Evolutionary conservation across 1,140 invertebrate genomes (phyloP), one percentile per base, ranked within the genome.

Genomic region (Drosophila nigrodunni): DNA sequence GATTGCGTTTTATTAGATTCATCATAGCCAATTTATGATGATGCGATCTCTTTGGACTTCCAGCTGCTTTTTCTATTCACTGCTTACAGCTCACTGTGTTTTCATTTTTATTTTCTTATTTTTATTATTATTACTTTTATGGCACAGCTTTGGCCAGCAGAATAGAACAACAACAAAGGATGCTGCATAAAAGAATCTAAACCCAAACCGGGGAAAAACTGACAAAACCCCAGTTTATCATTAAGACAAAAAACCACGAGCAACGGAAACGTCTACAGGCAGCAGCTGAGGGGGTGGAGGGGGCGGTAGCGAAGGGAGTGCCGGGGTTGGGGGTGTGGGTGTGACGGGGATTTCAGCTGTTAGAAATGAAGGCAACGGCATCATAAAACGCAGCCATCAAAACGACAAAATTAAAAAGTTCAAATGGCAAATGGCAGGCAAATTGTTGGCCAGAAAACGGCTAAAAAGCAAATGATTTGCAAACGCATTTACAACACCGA

Each of bases 311-410:
- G 41, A 8, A 1, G 39, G 66, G 34, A 30, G 25, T 6, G 13
- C 7, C 35, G 5, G 43, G 4, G 9, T 9, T 21, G 60, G 49
- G 61, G 61, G 4, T 30, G 25, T 21, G 18, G 18, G 1, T 21
- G 18, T 21, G 6, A 5, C 25, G 25, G 25, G 25, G 25, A 30
- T 2, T 30, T 30, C 62, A 85, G 62, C 62, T 59, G 75, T 66
- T 66, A 75, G 74, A 87, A 68, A 78, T 71, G 58, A 71, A 78
- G 82, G 81, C 83, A 87, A 86, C 71, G 82, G 83, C 82, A 77
- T 86, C 83, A 83, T 87, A 87, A 87, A 87, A 88, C 80, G 85
- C 83, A 87, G 83, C 74, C 85, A 88, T 87, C 83, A 87, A 87
- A 88, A 79, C 77, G 80, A 87, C 83, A 83, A 75, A 88, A 87